phyloP scores from a whole-genome alignment of 2,113 vertebrate genomes.

The Ifrita kowaldi region DNA sequence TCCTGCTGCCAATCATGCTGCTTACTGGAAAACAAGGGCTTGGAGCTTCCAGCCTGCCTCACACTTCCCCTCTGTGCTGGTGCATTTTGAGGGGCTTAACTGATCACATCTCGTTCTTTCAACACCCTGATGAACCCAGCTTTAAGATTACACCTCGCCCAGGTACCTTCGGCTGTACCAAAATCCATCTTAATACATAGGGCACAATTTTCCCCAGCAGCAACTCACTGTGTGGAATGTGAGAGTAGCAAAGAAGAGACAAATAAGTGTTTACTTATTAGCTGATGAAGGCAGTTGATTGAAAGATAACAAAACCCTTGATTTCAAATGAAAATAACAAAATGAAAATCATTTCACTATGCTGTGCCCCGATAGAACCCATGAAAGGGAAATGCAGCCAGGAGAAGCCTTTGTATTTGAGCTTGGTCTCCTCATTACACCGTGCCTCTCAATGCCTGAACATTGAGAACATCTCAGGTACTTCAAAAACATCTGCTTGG shows the following conservation, averaged over 20 bases:
- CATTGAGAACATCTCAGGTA: background rate
- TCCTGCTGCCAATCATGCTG: conserved; percentile 62
- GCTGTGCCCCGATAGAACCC: background rate
- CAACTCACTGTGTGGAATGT: background rate
- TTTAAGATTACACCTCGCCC: background rate
- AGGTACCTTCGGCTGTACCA: background rate
- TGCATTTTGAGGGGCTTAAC: background rate
- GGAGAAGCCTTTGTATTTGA: background rate
- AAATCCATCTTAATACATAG: background rate
- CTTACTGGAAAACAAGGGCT: conserved; percentile 66
- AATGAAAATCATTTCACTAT: background rate
- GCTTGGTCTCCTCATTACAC: background rate
- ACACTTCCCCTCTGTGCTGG: background rate
- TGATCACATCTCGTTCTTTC: background rate
- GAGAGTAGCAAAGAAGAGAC: background rate
- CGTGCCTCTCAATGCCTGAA: background rate
- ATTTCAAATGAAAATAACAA: background rate
- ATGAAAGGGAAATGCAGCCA: background rate
- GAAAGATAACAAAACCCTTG: background rate
- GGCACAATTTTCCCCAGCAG: background rate
- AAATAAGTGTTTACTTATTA: background rate
- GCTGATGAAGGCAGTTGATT: background rate
- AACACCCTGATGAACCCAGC: background rate
- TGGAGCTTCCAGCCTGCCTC: background rate
- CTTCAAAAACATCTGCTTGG: background rate